Evolutionary conservation across 53 echinoderm and acorn worm genomes (phyloP).

Genomic region (Zoroaster sp.): DNA sequence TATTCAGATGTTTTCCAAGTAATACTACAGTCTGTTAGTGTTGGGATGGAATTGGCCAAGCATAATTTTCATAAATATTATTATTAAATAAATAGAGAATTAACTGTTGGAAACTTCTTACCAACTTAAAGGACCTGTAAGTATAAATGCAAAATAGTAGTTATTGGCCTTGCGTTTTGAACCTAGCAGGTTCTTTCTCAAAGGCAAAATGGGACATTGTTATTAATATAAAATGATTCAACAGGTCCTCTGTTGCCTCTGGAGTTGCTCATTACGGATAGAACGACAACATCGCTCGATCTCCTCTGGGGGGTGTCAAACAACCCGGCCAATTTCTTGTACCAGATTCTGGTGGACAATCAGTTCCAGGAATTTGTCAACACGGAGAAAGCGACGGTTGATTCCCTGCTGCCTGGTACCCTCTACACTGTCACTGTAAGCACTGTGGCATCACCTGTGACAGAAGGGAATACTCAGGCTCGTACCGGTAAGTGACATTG

Average conservation of each 20-base stretch:
- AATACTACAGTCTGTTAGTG: no score
- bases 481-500: conserved; percentile 11
- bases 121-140: no score
- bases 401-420: conserved; percentile 53
- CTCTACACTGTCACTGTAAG: conserved; percentile 23
- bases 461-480: neutral
- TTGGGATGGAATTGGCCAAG: no score
- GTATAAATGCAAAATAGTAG: no score
- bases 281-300: conserved; percentile 37
- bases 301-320: conserved; percentile 49
- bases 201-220: no score
- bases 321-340: conserved; percentile 5
- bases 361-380: neutral
- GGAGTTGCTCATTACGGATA: neutral
- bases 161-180: no score
- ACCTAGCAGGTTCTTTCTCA: no score
- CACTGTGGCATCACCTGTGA: neutral
- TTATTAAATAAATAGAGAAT: no score
- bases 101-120: no score
- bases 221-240: no score
- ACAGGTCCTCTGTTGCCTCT: conserved; percentile 23
- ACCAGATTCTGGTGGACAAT: conserved; percentile 1
- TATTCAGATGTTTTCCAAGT: no score
- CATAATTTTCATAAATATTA: neutral
- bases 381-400: neutral